Evolutionary conservation across 2,797 vertebrate genomes (phyloP).

Genomic region (Picus viridis): DNA sequence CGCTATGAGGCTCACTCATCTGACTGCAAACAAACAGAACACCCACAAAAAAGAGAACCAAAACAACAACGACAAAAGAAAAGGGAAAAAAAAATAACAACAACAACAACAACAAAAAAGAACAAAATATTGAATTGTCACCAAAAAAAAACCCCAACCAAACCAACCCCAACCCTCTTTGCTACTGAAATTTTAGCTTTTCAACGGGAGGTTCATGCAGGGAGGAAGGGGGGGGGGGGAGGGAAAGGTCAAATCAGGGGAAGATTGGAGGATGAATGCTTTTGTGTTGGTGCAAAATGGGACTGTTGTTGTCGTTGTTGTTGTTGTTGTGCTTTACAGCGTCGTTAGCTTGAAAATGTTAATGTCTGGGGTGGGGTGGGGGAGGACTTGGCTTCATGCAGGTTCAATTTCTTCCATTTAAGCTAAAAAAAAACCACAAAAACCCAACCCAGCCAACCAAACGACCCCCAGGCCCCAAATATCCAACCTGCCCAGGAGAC

Average conservation of each 20-base stretch:
- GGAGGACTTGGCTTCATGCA: conserved; percentile 64
- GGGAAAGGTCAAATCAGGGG: too few species aligned
- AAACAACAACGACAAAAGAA: too few species aligned
- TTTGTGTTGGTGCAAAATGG: conserved; percentile 55
- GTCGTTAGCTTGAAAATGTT: conserved; percentile 57
- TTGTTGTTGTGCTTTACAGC: conserved; percentile 5
- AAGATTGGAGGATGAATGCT: conserved; percentile 72
- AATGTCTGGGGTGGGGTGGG: neutral
- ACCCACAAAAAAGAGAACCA: conserved; percentile 80
- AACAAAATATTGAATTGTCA: conserved; percentile 87
- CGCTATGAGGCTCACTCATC: conserved; percentile 99
- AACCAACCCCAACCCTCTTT: neutral
- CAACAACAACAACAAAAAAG: conserved; percentile 80
- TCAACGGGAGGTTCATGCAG: conserved; percentile 81
- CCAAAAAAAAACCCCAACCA: conserved; percentile 13
- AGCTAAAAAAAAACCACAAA: conserved; percentile 14
- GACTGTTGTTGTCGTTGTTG: conserved; percentile 6
- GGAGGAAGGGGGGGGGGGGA: neutral
- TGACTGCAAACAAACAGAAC: conserved; percentile 98
- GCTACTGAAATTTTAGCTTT: conserved; percentile 79
- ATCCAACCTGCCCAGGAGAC: conserved; percentile 61
- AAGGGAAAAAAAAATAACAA: too few species aligned
- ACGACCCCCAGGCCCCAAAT: neutral
- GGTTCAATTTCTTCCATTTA: conserved; percentile 49
- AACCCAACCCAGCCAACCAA: too few species aligned